Conservation (phyloP, 2,797 vertebrate genomes). For the Salmo trutta region DNA sequence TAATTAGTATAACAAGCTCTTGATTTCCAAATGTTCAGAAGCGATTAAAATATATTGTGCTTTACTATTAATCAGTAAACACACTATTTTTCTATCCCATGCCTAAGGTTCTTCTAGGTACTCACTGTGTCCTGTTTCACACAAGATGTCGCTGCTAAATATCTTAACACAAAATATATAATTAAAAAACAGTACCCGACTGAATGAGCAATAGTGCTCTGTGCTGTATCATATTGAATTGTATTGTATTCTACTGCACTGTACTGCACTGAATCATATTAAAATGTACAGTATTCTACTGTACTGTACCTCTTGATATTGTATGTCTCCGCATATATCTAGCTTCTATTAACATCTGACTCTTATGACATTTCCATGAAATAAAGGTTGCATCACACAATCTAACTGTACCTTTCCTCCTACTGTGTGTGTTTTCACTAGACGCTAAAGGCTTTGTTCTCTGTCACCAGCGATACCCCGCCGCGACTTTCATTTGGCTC, state of each 20-base stretch:
- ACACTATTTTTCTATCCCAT: not conserved
- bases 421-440: not conserved
- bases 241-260: not conserved
- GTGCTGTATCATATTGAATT: not conserved
- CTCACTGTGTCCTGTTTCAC: not conserved
- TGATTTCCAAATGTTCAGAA: conserved; percentile 47
- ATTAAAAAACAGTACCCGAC: too few species aligned
- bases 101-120: not conserved
- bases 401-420: too few species aligned
- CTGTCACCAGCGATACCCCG: conserved; percentile 57
- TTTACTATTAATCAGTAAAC: not conserved
- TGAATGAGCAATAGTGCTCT: not conserved
- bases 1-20: conserved; percentile 43
- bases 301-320: not conserved
- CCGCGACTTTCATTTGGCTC: conserved; percentile 77
- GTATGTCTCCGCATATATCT: not conserved
- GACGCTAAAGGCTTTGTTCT: conserved; percentile 48
- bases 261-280: too few species aligned
- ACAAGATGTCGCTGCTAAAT: too few species aligned
- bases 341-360: too few species aligned
- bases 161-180: too few species aligned
- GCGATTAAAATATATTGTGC: conserved; percentile 34
- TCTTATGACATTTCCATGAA: too few species aligned
- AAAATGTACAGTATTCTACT: too few species aligned
- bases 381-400: too few species aligned